Percentiles rank a stretch among this genome's conserved stretches.
Conservation (phyloP, 2,888 invertebrate species). For the Tachystola acroxantha region DNA sequence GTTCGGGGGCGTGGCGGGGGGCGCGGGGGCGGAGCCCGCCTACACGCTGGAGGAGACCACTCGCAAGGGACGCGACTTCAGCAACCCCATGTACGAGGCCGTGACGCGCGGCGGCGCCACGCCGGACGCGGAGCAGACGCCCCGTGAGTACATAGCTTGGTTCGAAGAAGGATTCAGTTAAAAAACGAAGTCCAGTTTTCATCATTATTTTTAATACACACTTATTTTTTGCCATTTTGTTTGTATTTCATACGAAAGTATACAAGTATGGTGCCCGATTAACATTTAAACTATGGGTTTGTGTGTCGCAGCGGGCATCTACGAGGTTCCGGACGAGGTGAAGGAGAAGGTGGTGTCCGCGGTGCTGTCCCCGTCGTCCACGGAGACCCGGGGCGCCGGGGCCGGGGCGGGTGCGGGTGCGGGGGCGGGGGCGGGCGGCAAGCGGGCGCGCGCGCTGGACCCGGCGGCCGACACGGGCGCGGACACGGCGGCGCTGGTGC, state of each 20-base stretch:
- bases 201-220: too few species aligned
- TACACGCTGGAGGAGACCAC: constrained; percentile 85
- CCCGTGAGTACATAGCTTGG: constrained; percentile 48
- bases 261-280: too few species aligned
- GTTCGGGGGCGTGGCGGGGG: constrained; percentile 79
- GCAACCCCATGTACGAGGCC: constrained; percentile 98
- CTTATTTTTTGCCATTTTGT: too few species aligned
- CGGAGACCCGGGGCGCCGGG: constrained; percentile 87
- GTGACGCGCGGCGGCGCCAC: constrained; percentile 81
- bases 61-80: constrained; percentile 93
- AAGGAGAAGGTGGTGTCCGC: constrained; percentile 85
- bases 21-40: constrained; percentile 81
- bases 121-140: constrained; percentile 43
- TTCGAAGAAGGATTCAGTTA: too few species aligned
- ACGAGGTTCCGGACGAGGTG: constrained; percentile 88
- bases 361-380: constrained; percentile 88
- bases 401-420: constrained; percentile 51
- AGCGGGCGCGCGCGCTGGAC: constrained; percentile 86
- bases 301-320: constrained; percentile 83
- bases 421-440: constrained; percentile 73
- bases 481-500: constrained; percentile 93
- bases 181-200: too few species aligned
- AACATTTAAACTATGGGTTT: too few species aligned
- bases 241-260: too few species aligned
- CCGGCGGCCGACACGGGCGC: constrained; percentile 92